Conservation (phyloP, 2,888 invertebrate species). For the Hirtodrosophila alboralis region DNA sequence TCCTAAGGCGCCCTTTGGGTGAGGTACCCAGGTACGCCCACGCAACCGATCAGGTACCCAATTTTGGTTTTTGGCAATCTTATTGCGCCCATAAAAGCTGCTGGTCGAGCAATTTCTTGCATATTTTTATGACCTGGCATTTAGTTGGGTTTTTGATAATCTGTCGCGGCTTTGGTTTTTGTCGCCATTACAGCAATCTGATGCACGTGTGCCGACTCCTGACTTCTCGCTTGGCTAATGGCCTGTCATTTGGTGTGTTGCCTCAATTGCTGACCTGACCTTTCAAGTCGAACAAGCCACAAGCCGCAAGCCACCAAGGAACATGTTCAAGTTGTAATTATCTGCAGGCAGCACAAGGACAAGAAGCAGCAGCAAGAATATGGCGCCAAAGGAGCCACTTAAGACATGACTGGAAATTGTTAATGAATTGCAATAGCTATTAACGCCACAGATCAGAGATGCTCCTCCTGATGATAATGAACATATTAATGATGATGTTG, state of each 20-base stretch:
- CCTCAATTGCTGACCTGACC: slow-evolving; percentile 10
- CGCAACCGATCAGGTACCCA: slow-evolving; percentile 14
- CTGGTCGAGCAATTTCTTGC: slow-evolving; percentile 1
- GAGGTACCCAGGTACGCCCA: slow-evolving; percentile 8
- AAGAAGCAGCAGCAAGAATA: slow-evolving; percentile 1
- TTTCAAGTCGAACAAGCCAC: no score
- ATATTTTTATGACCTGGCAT: slow-evolving; percentile 38
- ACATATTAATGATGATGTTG: slow-evolving; percentile 6
- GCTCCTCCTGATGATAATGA: slow-evolving; percentile 8
- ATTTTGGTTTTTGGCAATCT: slow-evolving; percentile 7
- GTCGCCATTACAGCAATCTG: slow-evolving; percentile 10
- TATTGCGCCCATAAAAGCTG: slow-evolving; percentile 29
- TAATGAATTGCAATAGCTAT: slow-evolving; percentile 61
- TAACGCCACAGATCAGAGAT: slow-evolving; percentile 35
- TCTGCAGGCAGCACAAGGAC: slow-evolving; percentile 4
- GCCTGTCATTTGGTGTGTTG: slow-evolving; percentile 33
- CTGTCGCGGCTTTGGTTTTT: slow-evolving; percentile 38
- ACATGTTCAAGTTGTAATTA: slow-evolving; percentile 37
- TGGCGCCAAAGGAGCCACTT: slow-evolving; percentile 26
- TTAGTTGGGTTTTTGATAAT: slow-evolving; percentile 49
- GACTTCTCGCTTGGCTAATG: slow-evolving; percentile 40
- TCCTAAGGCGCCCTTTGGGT: no score
- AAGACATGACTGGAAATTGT: slow-evolving; percentile 44
- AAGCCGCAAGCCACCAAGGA: slow-evolving; percentile 17
- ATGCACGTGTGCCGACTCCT: slow-evolving; percentile 47